Evolutionary conservation across 2,113 vertebrate genomes (phyloP).

Genomic region (Prunella himalayana): DNA sequence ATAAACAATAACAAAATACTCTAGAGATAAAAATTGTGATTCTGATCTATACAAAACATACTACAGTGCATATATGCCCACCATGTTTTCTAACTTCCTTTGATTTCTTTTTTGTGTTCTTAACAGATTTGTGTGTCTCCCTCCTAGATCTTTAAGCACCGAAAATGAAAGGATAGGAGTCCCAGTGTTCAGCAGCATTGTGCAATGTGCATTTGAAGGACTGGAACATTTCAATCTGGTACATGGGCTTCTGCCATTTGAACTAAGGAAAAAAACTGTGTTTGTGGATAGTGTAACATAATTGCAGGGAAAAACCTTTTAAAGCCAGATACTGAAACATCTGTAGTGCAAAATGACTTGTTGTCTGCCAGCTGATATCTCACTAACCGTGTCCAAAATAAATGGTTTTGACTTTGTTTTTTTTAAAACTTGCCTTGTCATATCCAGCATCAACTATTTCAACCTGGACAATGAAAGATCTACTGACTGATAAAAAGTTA

Average conservation of each 20-base stretch:
- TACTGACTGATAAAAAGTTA: neutral
- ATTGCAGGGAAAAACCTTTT: constrained; percentile 13
- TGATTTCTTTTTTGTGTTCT: neutral
- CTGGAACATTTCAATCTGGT: constrained; percentile 2
- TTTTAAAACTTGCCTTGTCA: neutral
- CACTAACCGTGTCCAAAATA: neutral
- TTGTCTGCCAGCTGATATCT: neutral
- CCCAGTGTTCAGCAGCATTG: neutral
- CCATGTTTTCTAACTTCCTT: neutral
- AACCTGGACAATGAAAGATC: neutral
- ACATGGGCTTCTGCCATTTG: constrained; percentile 11
- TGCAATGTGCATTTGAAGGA: neutral
- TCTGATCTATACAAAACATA: neutral
- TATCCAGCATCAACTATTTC: neutral
- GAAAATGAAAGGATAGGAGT: neutral
- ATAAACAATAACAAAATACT: neutral
- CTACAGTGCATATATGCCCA: neutral
- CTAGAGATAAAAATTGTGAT: neutral
- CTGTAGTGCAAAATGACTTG: neutral
- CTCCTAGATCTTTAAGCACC: neutral
- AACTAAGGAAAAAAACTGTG: neutral
- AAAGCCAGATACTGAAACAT: neutral
- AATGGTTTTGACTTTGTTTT: neutral
- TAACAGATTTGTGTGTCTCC: neutral
- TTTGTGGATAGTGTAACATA: neutral